phyloP scores from a whole-genome alignment of 2,113 vertebrate genomes.

The Riparia riparia region DNA sequence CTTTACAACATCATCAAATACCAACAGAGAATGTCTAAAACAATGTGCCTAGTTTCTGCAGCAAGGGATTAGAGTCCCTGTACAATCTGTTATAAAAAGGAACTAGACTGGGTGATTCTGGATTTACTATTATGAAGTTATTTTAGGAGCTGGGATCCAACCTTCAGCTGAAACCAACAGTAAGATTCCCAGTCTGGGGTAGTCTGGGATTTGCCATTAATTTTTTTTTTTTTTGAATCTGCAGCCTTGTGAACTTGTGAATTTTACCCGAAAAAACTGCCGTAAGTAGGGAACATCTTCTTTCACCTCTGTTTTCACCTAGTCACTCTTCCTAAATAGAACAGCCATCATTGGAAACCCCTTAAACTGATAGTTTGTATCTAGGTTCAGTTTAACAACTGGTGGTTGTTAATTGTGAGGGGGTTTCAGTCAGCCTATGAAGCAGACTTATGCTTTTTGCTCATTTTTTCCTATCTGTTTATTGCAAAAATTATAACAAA shows the following conservation, averaged over 20 bases:
- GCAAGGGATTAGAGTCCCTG: neutral
- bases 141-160: neutral
- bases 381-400: neutral
- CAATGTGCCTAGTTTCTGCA: neutral
- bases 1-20: neutral
- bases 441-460: neutral
- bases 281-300: constrained; percentile 73
- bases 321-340: neutral
- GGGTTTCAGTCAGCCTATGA: neutral
- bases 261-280: constrained; percentile 83
- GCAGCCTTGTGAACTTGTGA: constrained; percentile 87
- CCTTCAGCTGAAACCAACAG: neutral
- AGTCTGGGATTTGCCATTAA: neutral
- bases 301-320: neutral
- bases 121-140: neutral
- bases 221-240: neutral
- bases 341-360: neutral
- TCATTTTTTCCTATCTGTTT: neutral
- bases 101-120: neutral
- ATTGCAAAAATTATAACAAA: neutral
- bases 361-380: neutral
- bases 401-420: neutral
- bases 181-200: neutral
- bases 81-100: neutral
- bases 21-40: neutral